Conservation (phyloP, 2,113 vertebrate species). For the Tyrannus savana region DNA sequence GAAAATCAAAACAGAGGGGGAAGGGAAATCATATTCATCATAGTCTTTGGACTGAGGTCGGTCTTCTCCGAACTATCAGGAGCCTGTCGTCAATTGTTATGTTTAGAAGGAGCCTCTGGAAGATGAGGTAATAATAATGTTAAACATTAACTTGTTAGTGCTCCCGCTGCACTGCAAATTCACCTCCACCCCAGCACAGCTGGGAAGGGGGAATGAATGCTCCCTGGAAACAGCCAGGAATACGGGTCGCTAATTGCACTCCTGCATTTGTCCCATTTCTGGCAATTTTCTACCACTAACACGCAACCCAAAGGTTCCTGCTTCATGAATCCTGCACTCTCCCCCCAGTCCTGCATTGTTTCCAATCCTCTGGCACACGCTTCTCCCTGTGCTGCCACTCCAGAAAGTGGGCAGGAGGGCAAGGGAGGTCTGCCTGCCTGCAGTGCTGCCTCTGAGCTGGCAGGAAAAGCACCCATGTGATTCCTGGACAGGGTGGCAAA, state of each 20-base stretch:
- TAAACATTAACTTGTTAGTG: slow-evolving; percentile 74
- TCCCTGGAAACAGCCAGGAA: slow-evolving; percentile 37
- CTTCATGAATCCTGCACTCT: neutral
- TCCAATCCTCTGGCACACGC: neutral
- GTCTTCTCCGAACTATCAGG: slow-evolving; percentile 71
- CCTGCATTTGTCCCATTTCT: neutral
- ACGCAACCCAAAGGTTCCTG: neutral
- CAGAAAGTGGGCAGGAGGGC: fast-evolving
- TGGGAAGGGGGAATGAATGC: slow-evolving; percentile 36
- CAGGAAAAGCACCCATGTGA: neutral
- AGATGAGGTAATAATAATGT: slow-evolving; percentile 76
- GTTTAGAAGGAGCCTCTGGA: slow-evolving; percentile 72
- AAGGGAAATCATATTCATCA: slow-evolving; percentile 71
- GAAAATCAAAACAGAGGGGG: slow-evolving; percentile 77
- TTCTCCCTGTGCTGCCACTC: neutral
- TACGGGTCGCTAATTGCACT: slow-evolving; percentile 10
- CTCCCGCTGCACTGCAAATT: slow-evolving; percentile 66
- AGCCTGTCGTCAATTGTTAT: slow-evolving; percentile 74
- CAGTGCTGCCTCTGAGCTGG: fast-evolving
- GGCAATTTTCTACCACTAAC: neutral
- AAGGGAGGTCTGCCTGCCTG: neutral
- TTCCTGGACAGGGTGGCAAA: neutral
- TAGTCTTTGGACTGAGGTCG: slow-evolving; percentile 59
- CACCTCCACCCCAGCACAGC: slow-evolving; percentile 65
- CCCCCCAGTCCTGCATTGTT: neutral